These are phyloP conservation scores for Stomatorhinus ivindoensis DNA, from an alignment of 2,113 vertebrate species.

Conservation along the genomic window DNA sequence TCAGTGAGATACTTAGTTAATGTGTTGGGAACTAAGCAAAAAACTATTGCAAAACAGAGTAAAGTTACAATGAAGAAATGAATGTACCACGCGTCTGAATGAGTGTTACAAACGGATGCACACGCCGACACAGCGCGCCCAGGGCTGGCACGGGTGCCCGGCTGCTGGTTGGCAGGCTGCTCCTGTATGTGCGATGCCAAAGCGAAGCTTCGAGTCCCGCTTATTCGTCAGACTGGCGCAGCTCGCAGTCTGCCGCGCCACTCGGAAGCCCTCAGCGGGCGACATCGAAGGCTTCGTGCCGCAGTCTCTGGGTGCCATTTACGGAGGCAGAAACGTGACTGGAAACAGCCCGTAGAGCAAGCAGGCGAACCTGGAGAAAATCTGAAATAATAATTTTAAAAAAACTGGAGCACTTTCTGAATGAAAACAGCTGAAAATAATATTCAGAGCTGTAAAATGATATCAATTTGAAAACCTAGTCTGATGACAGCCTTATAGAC, in stretches of 20 bases:
- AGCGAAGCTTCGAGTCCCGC: background rate
- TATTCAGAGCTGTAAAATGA: background rate
- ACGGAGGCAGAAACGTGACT: background rate
- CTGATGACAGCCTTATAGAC: background rate
- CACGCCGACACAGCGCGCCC: background rate
- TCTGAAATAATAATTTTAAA: background rate
- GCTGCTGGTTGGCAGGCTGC: background rate
- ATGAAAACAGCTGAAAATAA: background rate
- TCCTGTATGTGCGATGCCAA: background rate
- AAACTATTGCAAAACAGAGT: background rate
- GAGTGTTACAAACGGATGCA: background rate
- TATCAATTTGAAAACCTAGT: background rate
- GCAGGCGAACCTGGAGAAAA: background rate
- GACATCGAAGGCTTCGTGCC: background rate
- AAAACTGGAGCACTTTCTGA: background rate
- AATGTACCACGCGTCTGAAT: background rate
- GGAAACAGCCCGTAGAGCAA: background rate
- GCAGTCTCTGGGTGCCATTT: background rate
- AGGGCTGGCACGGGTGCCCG: background rate
- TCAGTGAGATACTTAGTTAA: background rate
- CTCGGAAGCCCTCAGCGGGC: background rate
- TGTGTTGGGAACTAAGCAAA: background rate
- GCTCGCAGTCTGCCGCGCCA: background rate
- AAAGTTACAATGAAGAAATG: background rate
- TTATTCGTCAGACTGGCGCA: background rate